Evolutionary conservation across 2,888 invertebrate species (phyloP), one percentile per base, ranked within the genome.

Genomic region (Dorcus parallelipipedus): DNA sequence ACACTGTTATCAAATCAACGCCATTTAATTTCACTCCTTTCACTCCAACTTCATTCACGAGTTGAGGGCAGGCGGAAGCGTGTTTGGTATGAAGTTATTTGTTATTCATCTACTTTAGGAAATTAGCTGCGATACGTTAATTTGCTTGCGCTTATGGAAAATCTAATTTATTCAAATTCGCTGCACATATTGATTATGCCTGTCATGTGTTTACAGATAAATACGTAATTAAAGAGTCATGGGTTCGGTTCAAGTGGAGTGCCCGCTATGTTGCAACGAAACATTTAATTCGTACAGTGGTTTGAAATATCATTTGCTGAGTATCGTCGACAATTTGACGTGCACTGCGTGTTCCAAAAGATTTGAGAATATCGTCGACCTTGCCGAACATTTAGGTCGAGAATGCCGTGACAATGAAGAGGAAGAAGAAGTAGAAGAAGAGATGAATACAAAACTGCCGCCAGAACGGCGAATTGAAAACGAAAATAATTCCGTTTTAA

Each of bases 251-350:
- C 47, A 42, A n/a, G 10, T 42, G 41, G 42, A 52, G 9, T 88
- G 88, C 67, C 86, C 88, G 41, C 79, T 87, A 72, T 88, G 88
- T 73, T 88, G 88, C 69, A 82, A 81, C 60, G 82, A 84, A 72
- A 82, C 80, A 56, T 88, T 88, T 78, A 73, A 77, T 60, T 82
- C 83, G 57, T 82, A 81, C 61, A 76, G 81, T 62, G 76, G 79
- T 10, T 71, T 84, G 47, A 82, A 81, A 71, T 76, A 78, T 69
- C 83, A 79, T 77, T 81, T 80, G 65, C 77, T 79, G 68, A 83
- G 75, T 70, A 80, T 87, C 69, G 76, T 81, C 26, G 81, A 81
- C 71, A 86, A 84, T 76, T 71, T 87, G 57, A 77, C 77, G 66
- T 88, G 88, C 68, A 84, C 87, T 17, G 75, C 82, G 60, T 88